Conservation (phyloP, 2,113 vertebrate species). For the Alethe diademata region DNA sequence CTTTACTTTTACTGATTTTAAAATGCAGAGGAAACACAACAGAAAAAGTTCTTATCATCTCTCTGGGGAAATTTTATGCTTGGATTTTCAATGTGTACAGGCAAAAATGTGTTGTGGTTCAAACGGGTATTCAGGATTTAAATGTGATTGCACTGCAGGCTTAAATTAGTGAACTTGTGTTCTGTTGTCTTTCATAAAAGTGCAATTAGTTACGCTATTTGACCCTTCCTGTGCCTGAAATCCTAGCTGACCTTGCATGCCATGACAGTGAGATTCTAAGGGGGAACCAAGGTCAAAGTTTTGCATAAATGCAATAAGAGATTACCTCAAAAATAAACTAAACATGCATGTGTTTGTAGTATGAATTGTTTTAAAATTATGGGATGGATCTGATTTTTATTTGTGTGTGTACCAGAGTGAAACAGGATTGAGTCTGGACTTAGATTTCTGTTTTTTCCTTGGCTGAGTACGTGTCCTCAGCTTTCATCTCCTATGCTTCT, state of each 20-base stretch:
- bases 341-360: not conserved
- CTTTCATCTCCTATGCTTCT: not conserved
- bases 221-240: conserved; percentile 26
- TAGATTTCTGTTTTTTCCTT: not conserved
- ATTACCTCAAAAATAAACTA: not conserved
- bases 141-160: not conserved
- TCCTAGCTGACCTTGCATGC: not conserved
- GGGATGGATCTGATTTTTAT: not conserved
- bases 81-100: not conserved
- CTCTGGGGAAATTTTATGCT: not conserved
- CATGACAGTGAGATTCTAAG: not conserved
- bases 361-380: not conserved
- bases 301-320: not conserved
- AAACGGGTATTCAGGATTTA: not conserved
- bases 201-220: conserved; percentile 15
- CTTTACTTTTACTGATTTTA: not conserved
- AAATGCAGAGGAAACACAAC: not conserved
- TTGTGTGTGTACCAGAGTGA: not conserved
- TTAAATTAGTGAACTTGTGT: not conserved
- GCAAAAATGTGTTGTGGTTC: not conserved
- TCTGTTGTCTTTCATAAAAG: conserved; percentile 23
- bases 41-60: not conserved
- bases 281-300: not conserved
- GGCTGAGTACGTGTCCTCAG: not conserved
- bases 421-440: not conserved